Conservation (phyloP, 1,140 invertebrate species). For the Phenacoccus solenopsis region DNA sequence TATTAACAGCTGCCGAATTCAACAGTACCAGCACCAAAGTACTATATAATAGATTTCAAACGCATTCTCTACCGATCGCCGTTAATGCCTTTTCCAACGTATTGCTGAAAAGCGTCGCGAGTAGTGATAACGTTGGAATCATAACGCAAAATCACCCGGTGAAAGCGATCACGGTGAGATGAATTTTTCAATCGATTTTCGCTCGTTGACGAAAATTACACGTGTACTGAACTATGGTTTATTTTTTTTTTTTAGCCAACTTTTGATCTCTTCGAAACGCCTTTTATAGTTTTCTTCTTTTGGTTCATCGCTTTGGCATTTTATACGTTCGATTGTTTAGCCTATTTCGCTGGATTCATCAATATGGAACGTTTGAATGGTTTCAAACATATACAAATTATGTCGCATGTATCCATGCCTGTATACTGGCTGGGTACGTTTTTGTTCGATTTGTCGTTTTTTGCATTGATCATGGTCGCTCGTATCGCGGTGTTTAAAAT, state of each 20-base stretch:
- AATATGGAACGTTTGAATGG: not conserved
- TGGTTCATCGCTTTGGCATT: not conserved
- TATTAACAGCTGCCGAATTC: conserved; percentile 21
- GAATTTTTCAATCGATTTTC: not conserved
- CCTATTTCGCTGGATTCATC: not conserved
- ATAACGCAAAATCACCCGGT: conserved; percentile 46
- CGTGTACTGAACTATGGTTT: not conserved
- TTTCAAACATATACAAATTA: not conserved
- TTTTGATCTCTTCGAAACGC: not conserved
- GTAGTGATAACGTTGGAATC: conserved; percentile 35
- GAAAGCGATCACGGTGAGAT: not conserved
- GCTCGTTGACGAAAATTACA: not conserved
- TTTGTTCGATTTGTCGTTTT: not conserved
- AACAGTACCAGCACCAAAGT: not conserved
- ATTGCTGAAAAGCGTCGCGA: conserved; percentile 30
- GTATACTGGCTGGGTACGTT: not conserved
- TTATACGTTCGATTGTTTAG: not conserved
- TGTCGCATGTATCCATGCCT: not conserved
- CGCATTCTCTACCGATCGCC: conserved; percentile 37
- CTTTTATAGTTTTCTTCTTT: not conserved
- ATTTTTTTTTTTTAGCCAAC: not conserved
- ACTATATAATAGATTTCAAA: conserved; percentile 31
- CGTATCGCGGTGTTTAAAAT: not conserved
- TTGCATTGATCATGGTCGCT: not conserved
- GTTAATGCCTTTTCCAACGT: conserved; percentile 36